phyloP scores from a whole-genome alignment of 2,888 invertebrate genomes.

The Crematogaster levior region DNA sequence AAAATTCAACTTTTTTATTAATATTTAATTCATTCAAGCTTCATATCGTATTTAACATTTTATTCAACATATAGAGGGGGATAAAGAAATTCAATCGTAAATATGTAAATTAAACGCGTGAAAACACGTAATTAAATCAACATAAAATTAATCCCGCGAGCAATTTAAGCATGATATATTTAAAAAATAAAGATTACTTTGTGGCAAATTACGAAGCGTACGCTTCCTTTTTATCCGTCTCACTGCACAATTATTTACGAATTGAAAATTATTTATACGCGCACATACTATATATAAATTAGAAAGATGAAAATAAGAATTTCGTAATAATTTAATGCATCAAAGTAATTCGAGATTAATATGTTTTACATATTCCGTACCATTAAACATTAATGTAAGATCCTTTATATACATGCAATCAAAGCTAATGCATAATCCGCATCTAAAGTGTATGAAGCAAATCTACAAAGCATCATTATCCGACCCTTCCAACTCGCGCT shows the following conservation, averaged over 20 bases:
- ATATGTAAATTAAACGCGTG: conserved; percentile 32
- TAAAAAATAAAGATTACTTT: not conserved
- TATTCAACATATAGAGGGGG: not conserved
- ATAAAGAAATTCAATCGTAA: conserved; percentile 7
- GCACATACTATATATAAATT: not conserved
- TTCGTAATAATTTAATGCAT: conserved; percentile 9
- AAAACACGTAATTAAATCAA: conserved; percentile 10
- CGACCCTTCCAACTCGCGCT: conserved; percentile 2
- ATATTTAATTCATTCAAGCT: not conserved
- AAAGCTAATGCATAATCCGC: conserved; percentile 24
- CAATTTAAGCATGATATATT: not conserved
- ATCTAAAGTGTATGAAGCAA: conserved; percentile 10
- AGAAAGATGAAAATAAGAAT: not conserved
- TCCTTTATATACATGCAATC: conserved; percentile 9
- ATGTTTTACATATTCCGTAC: not conserved
- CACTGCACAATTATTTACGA: not conserved
- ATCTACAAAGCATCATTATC: conserved; percentile 30
- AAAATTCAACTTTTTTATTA: not conserved
- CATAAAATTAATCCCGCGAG: not conserved
- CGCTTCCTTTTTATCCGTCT: not conserved
- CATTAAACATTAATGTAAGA: not conserved
- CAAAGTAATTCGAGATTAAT: not conserved
- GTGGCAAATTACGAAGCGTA: not conserved
- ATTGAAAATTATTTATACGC: not conserved
- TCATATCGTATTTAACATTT: not conserved